Evolutionary conservation across 1,140 invertebrate genomes (phyloP).

Genomic region (Pomacea maculata): DNA sequence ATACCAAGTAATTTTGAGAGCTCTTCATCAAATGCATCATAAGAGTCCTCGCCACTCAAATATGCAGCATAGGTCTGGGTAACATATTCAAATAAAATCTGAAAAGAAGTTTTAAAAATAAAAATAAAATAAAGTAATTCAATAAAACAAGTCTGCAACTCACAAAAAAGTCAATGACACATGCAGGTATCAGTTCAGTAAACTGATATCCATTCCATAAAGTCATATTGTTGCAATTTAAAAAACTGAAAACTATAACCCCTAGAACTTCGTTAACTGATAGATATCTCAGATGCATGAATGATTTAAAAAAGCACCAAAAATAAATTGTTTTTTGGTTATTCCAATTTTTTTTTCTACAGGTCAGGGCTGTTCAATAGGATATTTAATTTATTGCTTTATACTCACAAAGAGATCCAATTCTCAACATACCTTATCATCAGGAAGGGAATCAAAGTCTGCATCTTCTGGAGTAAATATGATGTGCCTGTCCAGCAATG

Average conservation of each 20-base stretch:
- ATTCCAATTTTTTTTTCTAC: too few relatives aligned
- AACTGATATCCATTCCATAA: not conserved
- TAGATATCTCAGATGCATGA: too few relatives aligned
- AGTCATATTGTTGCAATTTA: too few relatives aligned
- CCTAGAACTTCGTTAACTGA: too few relatives aligned
- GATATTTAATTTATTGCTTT: too few relatives aligned
- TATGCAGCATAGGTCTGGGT: slow-evolving; percentile 41
- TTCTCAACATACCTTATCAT: slow-evolving; percentile 38
- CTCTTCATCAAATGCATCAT: slow-evolving; percentile 43
- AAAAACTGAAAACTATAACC: too few relatives aligned
- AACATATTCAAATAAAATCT: slow-evolving; percentile 53
- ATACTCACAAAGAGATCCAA: too few relatives aligned
- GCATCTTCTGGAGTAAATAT: slow-evolving; percentile 50
- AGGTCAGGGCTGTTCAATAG: too few relatives aligned
- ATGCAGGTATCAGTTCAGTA: not conserved
- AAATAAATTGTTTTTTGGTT: too few relatives aligned
- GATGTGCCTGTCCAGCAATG: slow-evolving; percentile 13
- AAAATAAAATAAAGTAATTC: not conserved
- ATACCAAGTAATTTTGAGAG: slow-evolving; percentile 44
- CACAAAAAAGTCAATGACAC: too few relatives aligned
- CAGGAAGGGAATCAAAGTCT: slow-evolving; percentile 48
- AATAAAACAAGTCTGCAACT: not conserved
- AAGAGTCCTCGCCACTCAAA: slow-evolving; percentile 50
- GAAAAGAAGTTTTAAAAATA: slow-evolving; percentile 29
- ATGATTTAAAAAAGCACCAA: not conserved